Evolutionary conservation across 2,888 invertebrate species (phyloP), one percentile per base, ranked within the genome.

Genomic region (Horisme vitalbata): DNA sequence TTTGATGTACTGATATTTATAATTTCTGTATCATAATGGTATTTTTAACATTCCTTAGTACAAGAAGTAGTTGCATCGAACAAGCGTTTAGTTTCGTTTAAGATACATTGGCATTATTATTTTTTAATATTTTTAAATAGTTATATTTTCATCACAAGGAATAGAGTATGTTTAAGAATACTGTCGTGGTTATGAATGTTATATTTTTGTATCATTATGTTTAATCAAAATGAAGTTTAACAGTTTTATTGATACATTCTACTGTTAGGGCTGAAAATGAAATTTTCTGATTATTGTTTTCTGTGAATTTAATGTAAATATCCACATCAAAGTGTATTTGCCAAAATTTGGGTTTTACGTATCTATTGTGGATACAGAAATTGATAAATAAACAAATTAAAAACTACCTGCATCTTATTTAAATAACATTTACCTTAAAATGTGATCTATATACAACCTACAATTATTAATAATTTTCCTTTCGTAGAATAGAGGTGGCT

Each of bases 321-420:
- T 68, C 63, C 71, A 68, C 71, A 66, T 62, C 36, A 43, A 57
- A 64, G 57, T 68, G 63, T 68, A 70, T 73, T 76, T 71, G 76
- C 78, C 79, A 77, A 80, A 77, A 79, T 31, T 75, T 71, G 68
- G 64, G 68, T 75, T 71, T 68, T 68, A 59, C 76, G 83, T 84
- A 81, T 87, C 85, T 79, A 69, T 87, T 86, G 83, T 87, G 76
- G 88, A 84, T 89, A 89, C 88, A 87, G 88, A 88, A 88, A 88
- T 89, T 88, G 77, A 89, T 87, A 87, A 89, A 89, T 89, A 87
- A 87, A 85, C 59, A 71, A 73, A 71, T 68, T 71, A 75, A 67
- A 57, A 75, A 54, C 45, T 59, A 46, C 18, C n/a, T 21, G 21
- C 35, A 32, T 57, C 60, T 65, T 65, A 57, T 59, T 50, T 59